A percentile compares a stretch with the other conserved stretches of the same genome.
phyloP scores from a whole-genome alignment of 1,140 invertebrate species.

The Pygmarrhopalites habei region DNA sequence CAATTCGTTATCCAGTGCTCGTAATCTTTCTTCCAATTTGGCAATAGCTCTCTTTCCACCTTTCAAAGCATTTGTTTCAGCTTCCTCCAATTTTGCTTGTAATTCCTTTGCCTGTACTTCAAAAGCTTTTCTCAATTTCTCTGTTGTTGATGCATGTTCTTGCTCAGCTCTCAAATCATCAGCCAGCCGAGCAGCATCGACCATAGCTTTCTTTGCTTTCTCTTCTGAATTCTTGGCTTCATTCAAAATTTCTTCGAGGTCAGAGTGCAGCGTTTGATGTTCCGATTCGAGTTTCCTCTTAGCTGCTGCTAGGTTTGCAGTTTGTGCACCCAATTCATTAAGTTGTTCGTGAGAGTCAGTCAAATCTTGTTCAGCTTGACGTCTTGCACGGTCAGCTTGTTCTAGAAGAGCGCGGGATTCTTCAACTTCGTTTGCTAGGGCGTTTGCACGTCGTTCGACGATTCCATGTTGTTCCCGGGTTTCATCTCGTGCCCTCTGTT shows the following conservation, averaged over 20 bases:
- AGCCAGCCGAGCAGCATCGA: slow-evolving; percentile 91
- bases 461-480: slow-evolving; percentile 91
- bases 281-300: too few relatives aligned
- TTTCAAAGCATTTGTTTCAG: slow-evolving; percentile 92
- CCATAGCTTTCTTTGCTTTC: slow-evolving; percentile 96
- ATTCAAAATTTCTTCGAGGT: too few relatives aligned
- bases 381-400: slow-evolving; percentile 92
- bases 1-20: slow-evolving; percentile 92
- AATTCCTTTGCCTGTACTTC: slow-evolving; percentile 98
- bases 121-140: slow-evolving; percentile 94
- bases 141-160: slow-evolving; percentile 95
- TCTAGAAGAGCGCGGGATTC: slow-evolving; percentile 91
- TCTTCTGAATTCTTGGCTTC: too few relatives aligned
- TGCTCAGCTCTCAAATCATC: too few relatives aligned
- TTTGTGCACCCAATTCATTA: slow-evolving; percentile 88
- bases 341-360: slow-evolving; percentile 96
- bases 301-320: slow-evolving; percentile 84
- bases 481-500: slow-evolving; percentile 93
- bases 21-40: slow-evolving; percentile 86
- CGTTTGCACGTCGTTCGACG: slow-evolving; percentile 90
- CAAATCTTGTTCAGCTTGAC: slow-evolving; percentile 94
- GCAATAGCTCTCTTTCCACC: slow-evolving; percentile 98
- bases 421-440: slow-evolving; percentile 90
- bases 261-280: slow-evolving; percentile 91
- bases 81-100: slow-evolving; percentile 81